Percentiles rank a stretch among this genome's conserved stretches.
These are phyloP conservation scores for Zoanthus gigantus DNA, from an alignment of 92 coral and sea anemone species.

Conservation along the genomic window DNA sequence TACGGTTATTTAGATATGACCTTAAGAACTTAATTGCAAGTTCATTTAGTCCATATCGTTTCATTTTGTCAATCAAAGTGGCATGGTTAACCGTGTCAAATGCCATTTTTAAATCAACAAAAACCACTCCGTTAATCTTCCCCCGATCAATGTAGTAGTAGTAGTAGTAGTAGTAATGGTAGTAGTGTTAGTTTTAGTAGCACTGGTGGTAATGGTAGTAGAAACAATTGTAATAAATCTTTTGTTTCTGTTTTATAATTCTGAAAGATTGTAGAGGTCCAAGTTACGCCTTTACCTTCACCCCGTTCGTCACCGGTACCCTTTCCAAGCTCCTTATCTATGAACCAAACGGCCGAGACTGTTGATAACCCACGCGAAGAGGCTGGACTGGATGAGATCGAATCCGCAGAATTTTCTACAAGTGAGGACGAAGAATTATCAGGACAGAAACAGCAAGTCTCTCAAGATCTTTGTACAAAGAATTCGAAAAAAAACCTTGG, in stretches of 20 bases:
- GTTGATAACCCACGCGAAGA: constrained; percentile 1
- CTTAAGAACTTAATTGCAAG: too few relatives aligned
- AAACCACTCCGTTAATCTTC: too few relatives aligned
- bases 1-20: neutral
- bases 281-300: constrained; percentile 38
- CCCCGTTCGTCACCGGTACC: constrained; percentile 47
- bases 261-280: constrained; percentile 41
- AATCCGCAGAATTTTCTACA: constrained; percentile 28
- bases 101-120: too few relatives aligned
- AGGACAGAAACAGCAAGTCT: neutral
- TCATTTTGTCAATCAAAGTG: too few relatives aligned
- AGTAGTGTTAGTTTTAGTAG: neutral
- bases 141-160: neutral
- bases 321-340: neutral
- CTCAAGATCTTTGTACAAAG: neutral
- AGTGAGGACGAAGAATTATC: constrained; percentile 37
- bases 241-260: neutral
- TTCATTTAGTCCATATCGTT: too few relatives aligned
- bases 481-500: neutral
- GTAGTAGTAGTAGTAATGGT: neutral
- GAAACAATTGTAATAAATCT: neutral
- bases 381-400: constrained; percentile 8
- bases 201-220: neutral
- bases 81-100: too few relatives aligned
- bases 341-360: neutral